These are phyloP conservation scores for Gymnorhina tibicen DNA, from an alignment of 2,113 vertebrate genomes.

Conservation along the genomic window DNA sequence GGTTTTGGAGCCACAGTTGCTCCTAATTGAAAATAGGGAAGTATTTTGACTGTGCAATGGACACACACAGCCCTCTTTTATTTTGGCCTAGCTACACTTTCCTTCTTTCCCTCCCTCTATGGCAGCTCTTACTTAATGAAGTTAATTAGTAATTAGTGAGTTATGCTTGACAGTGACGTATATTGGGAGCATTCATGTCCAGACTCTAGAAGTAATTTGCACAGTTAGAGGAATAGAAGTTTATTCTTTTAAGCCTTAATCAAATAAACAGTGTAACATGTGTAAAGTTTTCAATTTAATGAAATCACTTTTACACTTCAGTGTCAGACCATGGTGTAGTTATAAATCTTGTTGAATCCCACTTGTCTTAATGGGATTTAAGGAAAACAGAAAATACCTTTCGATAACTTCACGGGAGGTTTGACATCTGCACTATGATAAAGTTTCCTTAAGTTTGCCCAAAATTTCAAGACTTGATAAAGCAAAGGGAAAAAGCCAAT, in stretches of 20 bases:
- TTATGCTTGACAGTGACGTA: neutral
- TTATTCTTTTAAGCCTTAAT: neutral
- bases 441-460: neutral
- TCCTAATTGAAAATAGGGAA: neutral
- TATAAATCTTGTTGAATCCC: neutral
- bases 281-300: neutral
- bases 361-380: neutral
- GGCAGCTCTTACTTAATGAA: neutral
- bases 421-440: neutral
- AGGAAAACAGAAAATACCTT: neutral
- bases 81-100: neutral
- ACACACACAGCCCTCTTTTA: neutral
- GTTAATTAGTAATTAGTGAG: neutral
- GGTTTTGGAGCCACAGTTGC: neutral
- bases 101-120: neutral
- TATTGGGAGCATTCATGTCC: neutral
- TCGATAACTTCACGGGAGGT: neutral
- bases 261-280: neutral
- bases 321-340: neutral
- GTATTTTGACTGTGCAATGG: neutral
- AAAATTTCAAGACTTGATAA: neutral
- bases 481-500: neutral
- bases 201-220: neutral
- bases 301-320: neutral
- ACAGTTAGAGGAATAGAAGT: neutral